phyloP scores from a whole-genome alignment of 2,797 vertebrate genomes.

The Coregonus ussuriensis region DNA sequence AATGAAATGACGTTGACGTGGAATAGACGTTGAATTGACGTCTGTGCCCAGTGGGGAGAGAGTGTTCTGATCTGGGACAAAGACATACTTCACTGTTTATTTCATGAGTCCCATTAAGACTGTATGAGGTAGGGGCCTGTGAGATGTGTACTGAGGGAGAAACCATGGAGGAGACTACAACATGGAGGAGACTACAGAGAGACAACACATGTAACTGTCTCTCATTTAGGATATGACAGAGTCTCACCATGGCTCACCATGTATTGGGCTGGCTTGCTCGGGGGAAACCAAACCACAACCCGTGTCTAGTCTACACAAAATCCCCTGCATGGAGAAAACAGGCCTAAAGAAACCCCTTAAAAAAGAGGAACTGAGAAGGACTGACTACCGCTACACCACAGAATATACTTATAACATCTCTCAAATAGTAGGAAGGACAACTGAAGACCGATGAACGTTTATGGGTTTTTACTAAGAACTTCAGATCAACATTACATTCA shows the following conservation, averaged over 20 bases:
- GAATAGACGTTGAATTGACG: too few species aligned
- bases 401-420: neutral
- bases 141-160: slow-evolving; percentile 13
- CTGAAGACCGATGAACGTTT: too few species aligned
- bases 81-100: slow-evolving; percentile 42
- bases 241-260: neutral
- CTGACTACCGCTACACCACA: neutral
- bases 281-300: neutral
- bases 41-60: neutral
- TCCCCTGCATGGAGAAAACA: neutral
- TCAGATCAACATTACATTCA: too few species aligned
- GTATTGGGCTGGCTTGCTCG: neutral
- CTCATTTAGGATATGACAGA: slow-evolving; percentile 29
- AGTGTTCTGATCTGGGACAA: slow-evolving; percentile 42
- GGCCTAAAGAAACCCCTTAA: neutral
- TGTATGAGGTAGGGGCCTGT: slow-evolving; percentile 28
- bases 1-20: too few species aligned
- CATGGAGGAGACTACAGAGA: neutral
- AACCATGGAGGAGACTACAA: slow-evolving; percentile 8
- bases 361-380: neutral
- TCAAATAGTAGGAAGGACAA: too few species aligned
- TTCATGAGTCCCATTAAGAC: slow-evolving; percentile 49
- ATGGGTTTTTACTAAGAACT: too few species aligned
- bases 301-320: neutral
- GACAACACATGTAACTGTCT: neutral